phyloP scores from a whole-genome alignment of 2,113 vertebrate species.

The Notechis scutatus region DNA sequence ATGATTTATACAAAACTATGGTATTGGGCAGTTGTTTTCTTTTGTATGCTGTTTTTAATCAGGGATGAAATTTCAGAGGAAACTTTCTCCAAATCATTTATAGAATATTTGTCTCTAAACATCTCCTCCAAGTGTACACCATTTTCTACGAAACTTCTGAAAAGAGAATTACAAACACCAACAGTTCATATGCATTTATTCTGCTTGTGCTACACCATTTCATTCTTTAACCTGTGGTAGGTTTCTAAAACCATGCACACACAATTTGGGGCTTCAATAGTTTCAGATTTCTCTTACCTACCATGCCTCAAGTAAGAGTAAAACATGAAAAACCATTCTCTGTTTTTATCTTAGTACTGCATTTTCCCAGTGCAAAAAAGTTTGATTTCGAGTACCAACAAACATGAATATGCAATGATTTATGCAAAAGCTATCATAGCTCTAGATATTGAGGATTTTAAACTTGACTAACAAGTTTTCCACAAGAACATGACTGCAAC shows the following conservation, averaged over 20 bases:
- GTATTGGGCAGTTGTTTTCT: background rate
- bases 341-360: background rate
- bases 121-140: background rate
- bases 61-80: background rate
- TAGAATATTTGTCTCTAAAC: background rate
- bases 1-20: background rate
- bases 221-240: background rate
- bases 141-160: background rate
- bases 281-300: background rate
- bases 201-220: background rate
- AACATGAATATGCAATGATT: rapidly evolving
- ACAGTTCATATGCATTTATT: background rate
- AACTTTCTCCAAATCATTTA: background rate
- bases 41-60: background rate
- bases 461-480: background rate
- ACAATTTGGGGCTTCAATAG: background rate
- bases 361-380: background rate
- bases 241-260: background rate
- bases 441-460: background rate
- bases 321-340: background rate
- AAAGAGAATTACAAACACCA: background rate
- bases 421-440: background rate
- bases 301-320: background rate
- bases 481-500: background rate
- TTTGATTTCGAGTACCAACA: background rate